A percentile compares a stretch with the other conserved stretches of the same genome.
phyloP scores from a whole-genome alignment of 2,113 vertebrate species.

The Trematomus loennbergii region DNA sequence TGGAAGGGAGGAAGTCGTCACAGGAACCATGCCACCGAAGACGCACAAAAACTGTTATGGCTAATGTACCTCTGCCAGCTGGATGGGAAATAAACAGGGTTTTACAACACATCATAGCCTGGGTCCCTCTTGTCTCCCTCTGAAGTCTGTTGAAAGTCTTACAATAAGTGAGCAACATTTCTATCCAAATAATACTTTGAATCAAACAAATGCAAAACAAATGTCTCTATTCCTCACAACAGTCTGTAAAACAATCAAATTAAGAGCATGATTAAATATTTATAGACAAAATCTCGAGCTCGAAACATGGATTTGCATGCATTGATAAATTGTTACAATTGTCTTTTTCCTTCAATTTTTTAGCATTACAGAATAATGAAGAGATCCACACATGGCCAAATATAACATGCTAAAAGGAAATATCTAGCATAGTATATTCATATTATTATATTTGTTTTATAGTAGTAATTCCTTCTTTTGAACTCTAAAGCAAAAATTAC shows the following conservation, averaged over 20 bases:
- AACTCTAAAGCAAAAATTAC: neutral
- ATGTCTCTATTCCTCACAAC: slow-evolving; percentile 25
- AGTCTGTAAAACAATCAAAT: slow-evolving; percentile 37
- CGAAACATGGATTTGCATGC: slow-evolving; percentile 8
- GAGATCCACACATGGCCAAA: neutral
- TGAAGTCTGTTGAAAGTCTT: slow-evolving; percentile 14
- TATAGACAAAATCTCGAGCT: neutral
- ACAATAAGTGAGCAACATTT: neutral
- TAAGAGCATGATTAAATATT: slow-evolving; percentile 54
- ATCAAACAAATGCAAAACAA: slow-evolving; percentile 9
- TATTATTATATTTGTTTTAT: too few relatives aligned
- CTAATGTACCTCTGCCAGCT: slow-evolving; percentile 18
- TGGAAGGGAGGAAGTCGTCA: slow-evolving; percentile 14
- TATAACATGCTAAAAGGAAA: neutral
- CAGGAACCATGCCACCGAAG: slow-evolving; percentile 10
- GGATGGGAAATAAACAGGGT: slow-evolving; percentile 35
- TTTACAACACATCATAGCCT: slow-evolving; percentile 16
- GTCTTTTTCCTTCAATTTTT: neutral
- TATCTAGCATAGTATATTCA: neutral
- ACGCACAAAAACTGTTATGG: slow-evolving; percentile 15
- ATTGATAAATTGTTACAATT: neutral
- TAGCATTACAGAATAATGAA: slow-evolving; percentile 9
- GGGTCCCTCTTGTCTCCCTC: neutral
- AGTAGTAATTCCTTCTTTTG: neutral
- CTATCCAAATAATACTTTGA: neutral